Percentiles rank a stretch among this genome's conserved stretches.
phyloP scores from a whole-genome alignment of 1,140 invertebrate genomes.

The Drosophila varians region DNA sequence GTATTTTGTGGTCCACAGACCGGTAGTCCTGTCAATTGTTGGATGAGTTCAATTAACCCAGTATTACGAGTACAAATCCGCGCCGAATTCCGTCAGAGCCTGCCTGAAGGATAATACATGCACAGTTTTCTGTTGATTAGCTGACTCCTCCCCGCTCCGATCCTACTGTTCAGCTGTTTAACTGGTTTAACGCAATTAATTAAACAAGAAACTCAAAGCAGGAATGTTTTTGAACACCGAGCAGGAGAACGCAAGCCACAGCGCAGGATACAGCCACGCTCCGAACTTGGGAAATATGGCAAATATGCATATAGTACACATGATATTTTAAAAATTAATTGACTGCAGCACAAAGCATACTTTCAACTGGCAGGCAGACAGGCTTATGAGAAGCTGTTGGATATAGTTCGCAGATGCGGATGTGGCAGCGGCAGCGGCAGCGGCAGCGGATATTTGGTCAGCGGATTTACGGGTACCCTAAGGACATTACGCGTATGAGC shows the following conservation, averaged over 20 bases:
- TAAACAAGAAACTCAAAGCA: slow-evolving; percentile 45
- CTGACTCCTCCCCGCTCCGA: too few species aligned
- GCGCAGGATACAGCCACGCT: background rate
- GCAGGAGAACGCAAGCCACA: slow-evolving; percentile 13
- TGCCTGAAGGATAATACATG: slow-evolving; percentile 14
- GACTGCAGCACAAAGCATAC: slow-evolving; percentile 69
- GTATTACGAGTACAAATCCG: slow-evolving; percentile 31
- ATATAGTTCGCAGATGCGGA: slow-evolving; percentile 18
- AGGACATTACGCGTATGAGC: slow-evolving; percentile 6
- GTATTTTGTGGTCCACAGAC: slow-evolving; percentile 15
- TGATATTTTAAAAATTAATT: slow-evolving; percentile 72
- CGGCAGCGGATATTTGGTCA: slow-evolving; percentile 5
- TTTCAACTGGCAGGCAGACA: slow-evolving; percentile 21
- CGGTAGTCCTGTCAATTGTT: slow-evolving; percentile 34
- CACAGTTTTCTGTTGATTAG: slow-evolving; percentile 34
- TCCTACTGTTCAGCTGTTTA: background rate
- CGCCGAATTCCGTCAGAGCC: slow-evolving; percentile 17
- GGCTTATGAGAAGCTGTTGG: slow-evolving; percentile 4
- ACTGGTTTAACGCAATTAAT: slow-evolving; percentile 39
- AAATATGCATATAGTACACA: slow-evolving; percentile 51
- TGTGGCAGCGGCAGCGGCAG: slow-evolving; percentile 2
- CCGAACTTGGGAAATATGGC: slow-evolving; percentile 5
- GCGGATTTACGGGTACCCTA: slow-evolving; percentile 16
- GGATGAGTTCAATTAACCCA: slow-evolving; percentile 53
- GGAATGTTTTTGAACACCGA: slow-evolving; percentile 61